Conservation (phyloP, 2,797 vertebrate genomes). For the Mormyrus proboscirostris region DNA sequence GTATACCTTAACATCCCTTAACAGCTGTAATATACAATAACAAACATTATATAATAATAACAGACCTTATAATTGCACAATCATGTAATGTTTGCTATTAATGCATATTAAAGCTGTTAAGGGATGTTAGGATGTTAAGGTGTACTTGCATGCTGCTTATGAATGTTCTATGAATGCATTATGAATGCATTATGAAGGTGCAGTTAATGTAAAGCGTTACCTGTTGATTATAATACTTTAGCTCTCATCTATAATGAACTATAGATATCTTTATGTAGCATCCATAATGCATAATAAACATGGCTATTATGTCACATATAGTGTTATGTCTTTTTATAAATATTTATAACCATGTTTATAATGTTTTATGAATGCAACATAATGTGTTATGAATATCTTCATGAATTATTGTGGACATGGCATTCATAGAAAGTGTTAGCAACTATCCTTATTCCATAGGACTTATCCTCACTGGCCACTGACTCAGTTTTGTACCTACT, state of each 20-base stretch:
- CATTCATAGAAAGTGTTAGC: neutral
- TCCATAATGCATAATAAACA: neutral
- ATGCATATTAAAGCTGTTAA: too few relatives aligned
- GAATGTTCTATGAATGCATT: too few relatives aligned
- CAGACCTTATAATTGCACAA: too few relatives aligned
- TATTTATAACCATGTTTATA: neutral
- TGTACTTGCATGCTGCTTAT: too few relatives aligned
- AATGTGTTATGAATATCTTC: neutral
- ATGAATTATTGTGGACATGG: neutral
- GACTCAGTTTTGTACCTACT: neutral
- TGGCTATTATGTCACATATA: neutral
- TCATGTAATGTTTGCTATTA: too few relatives aligned
- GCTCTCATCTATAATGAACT: neutral
- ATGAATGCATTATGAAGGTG: too few relatives aligned
- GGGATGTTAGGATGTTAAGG: too few relatives aligned
- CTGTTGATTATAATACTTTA: neutral
- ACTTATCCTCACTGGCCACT: neutral
- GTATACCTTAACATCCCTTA: too few relatives aligned
- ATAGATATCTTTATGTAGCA: neutral
- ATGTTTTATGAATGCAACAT: neutral
- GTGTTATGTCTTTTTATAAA: neutral
- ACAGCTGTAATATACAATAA: too few relatives aligned
- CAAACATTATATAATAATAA: too few relatives aligned
- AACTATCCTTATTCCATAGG: neutral
- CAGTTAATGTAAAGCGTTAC: too few relatives aligned